These are phyloP conservation scores for Apodemia duryi DNA, from an alignment of 2,888 invertebrate species.

Conservation along the genomic window DNA sequence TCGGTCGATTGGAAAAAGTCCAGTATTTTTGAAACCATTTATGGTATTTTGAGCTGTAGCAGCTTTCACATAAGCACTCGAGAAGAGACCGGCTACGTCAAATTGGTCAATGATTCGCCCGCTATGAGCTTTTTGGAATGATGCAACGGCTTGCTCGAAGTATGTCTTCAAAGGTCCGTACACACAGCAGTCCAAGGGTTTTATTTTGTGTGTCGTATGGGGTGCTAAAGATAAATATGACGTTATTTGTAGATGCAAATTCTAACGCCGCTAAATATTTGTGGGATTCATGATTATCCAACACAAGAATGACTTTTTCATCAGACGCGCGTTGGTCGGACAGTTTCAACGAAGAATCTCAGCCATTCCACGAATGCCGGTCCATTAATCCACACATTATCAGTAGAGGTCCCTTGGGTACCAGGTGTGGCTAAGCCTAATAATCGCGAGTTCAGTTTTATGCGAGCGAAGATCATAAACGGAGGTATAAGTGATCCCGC, in stretches of 20 bases:
- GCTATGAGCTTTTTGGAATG: neutral
- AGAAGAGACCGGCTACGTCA: neutral
- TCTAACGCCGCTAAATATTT: neutral
- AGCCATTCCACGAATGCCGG: no score
- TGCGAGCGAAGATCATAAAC: neutral
- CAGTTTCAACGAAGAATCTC: neutral
- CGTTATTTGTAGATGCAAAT: neutral
- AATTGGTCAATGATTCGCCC: neutral
- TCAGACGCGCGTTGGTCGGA: neutral
- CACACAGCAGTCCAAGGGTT: neutral
- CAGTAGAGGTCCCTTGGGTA: neutral
- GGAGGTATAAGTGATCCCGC: neutral
- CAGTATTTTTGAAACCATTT: neutral
- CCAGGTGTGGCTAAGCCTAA: neutral
- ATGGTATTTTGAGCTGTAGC: neutral
- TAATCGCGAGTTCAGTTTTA: neutral
- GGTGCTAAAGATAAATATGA: neutral
- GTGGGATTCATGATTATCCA: neutral
- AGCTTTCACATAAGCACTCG: neutral
- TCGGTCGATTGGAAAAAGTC: conserved; percentile 2
- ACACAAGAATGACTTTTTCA: neutral
- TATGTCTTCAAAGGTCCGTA: neutral
- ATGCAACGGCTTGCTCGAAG: neutral
- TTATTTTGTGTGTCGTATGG: neutral
- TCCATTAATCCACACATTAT: neutral